These are phyloP conservation scores for Ypsolopha scabrella DNA, from an alignment of 2,888 invertebrate species.

Conservation along the genomic window DNA sequence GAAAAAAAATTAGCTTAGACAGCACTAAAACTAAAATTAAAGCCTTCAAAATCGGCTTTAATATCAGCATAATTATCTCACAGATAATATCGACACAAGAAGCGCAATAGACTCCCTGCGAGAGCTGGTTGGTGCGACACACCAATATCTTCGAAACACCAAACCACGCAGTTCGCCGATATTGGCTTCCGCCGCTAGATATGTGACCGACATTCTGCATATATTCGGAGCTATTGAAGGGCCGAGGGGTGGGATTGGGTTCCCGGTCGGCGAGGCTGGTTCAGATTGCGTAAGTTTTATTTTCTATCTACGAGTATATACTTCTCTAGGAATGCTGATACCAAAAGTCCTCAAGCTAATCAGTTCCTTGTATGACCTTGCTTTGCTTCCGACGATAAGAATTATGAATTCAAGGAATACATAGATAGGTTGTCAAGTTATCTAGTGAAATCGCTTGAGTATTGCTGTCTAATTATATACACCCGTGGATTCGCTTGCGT, in stretches of 20 bases:
- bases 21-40: no score
- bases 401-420: no score
- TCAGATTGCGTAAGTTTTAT: constrained; percentile 50
- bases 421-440: no score
- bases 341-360: no score
- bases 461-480: no score
- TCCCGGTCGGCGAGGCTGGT: constrained; percentile 70
- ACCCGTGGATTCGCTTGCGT: no score
- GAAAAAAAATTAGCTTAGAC: no score
- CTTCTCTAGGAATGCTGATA: no score
- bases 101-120: constrained; percentile 85
- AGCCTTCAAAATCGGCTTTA: no score
- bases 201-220: constrained; percentile 84
- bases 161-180: constrained; percentile 73
- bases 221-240: constrained; percentile 82
- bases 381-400: no score
- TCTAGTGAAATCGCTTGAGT: no score
- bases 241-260: constrained; percentile 77
- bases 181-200: constrained; percentile 82
- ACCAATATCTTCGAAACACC: constrained; percentile 83
- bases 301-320: constrained; percentile 1
- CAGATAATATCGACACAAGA: constrained; percentile 95
- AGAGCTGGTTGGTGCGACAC: constrained; percentile 86
- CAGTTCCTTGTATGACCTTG: no score
- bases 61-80: constrained; percentile 5